phyloP scores from a whole-genome alignment of 2,113 vertebrate species.

The Lycaon pictus region DNA sequence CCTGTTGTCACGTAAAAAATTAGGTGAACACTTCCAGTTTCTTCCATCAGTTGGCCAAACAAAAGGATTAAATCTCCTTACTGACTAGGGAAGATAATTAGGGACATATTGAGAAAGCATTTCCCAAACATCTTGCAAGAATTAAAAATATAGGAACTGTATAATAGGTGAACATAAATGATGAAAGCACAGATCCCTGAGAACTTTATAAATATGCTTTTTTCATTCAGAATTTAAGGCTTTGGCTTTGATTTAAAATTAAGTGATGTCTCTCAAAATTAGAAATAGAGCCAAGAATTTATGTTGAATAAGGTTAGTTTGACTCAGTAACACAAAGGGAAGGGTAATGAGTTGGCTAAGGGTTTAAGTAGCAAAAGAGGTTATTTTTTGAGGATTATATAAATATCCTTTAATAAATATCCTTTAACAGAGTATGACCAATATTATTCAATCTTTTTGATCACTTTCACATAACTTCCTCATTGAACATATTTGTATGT shows the following conservation, averaged over 20 bases:
- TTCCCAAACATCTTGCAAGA: neutral
- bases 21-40: neutral
- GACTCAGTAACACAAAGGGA: neutral
- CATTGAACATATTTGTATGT: neutral
- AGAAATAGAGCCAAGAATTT: constrained; percentile 1
- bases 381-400: neutral
- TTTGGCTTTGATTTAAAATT: constrained; percentile 17
- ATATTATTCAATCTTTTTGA: neutral
- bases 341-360: neutral
- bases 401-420: neutral
- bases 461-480: neutral
- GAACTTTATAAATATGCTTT: neutral
- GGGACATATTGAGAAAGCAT: neutral
- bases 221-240: neutral
- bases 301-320: neutral
- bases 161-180: neutral
- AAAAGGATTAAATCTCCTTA: neutral
- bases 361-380: neutral
- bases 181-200: neutral
- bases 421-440: neutral
- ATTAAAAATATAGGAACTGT: neutral
- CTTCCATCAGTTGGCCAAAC: neutral
- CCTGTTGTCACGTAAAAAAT: neutral
- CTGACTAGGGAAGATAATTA: neutral
- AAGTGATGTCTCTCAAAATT: neutral